A percentile compares a stretch with the other conserved stretches of the same genome.
These are phyloP conservation scores for Hyposoter dolosus DNA, from an alignment of 2,888 invertebrate species.

Conservation along the genomic window DNA sequence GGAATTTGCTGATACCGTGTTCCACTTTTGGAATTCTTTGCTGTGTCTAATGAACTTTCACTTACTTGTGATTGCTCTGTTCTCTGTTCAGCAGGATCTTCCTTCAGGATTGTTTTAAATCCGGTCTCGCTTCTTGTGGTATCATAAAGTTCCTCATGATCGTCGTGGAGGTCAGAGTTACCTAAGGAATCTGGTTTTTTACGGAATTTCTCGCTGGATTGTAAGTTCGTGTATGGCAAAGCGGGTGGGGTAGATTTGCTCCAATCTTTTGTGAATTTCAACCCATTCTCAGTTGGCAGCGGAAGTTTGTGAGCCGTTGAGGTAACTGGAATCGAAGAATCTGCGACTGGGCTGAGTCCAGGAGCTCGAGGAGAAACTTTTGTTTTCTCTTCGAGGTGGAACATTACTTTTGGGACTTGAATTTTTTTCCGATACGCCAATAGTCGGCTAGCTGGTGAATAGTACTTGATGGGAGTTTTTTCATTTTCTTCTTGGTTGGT, in stretches of 20 bases:
- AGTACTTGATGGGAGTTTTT: conserved; percentile 74
- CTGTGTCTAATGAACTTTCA: not conserved
- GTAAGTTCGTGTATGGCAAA: not conserved
- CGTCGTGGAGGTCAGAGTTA: not conserved
- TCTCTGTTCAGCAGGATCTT: not conserved
- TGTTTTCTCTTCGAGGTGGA: not conserved
- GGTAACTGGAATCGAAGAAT: conserved; percentile 9
- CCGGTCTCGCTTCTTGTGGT: not conserved
- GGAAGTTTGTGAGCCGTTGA: not conserved
- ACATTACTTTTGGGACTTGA: conserved; percentile 28
- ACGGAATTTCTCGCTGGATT: not conserved
- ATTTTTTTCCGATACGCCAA: conserved; percentile 74
- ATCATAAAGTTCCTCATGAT: not conserved
- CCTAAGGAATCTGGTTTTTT: not conserved
- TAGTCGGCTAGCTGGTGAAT: conserved; percentile 72
- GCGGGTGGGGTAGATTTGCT: not conserved
- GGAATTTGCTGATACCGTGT: not conserved
- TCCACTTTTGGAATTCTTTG: not conserved
- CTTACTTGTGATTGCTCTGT: not conserved
- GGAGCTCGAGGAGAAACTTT: not conserved
- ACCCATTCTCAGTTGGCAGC: not conserved
- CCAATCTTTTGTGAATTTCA: not conserved
- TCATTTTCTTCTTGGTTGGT: conserved; percentile 47
- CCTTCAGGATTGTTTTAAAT: not conserved
- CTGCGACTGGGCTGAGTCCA: conserved; percentile 7